Percentiles rank a stretch among this genome's conserved stretches.
Conservation (phyloP, 2,888 invertebrate species). For the Drosophila gaucha region DNA sequence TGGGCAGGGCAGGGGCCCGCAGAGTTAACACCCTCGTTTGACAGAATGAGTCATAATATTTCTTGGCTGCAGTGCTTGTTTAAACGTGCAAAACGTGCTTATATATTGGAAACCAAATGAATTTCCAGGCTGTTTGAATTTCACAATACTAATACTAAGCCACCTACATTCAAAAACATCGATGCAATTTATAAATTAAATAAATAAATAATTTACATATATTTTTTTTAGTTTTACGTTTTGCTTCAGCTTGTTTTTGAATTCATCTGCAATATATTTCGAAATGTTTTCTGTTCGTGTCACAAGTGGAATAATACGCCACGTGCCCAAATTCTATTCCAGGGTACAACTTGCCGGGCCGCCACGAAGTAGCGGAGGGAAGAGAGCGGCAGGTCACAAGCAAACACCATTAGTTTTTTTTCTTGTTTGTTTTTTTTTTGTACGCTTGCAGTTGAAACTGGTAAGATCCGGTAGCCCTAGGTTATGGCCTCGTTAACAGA, state of each 20-base stretch:
- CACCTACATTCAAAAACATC: background rate
- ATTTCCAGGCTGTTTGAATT: background rate
- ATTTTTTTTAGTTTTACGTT: no score
- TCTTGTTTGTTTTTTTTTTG: background rate
- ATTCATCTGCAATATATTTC: no score
- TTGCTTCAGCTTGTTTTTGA: no score
- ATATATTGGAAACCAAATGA: background rate
- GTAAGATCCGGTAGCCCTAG: constrained; percentile 31
- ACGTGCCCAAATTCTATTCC: constrained; percentile 8
- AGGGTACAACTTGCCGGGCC: constrained; percentile 35
- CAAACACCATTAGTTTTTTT: background rate
- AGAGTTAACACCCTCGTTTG: constrained; percentile 33
- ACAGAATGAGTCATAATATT: constrained; percentile 34
- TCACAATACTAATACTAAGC: background rate
- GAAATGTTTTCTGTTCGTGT: background rate
- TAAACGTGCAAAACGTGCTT: constrained; percentile 1
- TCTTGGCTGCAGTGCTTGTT: constrained; percentile 9
- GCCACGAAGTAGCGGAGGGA: constrained; percentile 8
- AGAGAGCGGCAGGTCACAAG: background rate
- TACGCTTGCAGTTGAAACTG: constrained; percentile 29
- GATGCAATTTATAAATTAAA: background rate
- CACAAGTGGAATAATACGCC: background rate
- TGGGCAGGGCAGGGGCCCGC: background rate
- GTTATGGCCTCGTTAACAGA: background rate
- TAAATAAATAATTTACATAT: no score